A percentile compares a stretch with the other conserved stretches of the same genome.
phyloP scores from a whole-genome alignment of 2,797 vertebrate genomes.

The Cuniculus paca region DNA sequence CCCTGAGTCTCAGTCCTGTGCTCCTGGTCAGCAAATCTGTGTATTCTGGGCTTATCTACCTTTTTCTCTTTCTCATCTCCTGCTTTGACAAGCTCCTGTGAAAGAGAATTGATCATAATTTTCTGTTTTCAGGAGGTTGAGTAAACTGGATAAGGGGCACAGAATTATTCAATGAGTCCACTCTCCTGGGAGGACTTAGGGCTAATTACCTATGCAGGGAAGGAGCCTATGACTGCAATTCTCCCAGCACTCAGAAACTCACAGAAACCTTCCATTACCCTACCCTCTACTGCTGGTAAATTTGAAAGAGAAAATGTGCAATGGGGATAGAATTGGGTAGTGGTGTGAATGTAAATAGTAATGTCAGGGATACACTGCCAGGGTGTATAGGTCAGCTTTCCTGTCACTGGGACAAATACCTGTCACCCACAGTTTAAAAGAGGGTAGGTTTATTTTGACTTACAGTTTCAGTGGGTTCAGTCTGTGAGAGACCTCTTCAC shows the following conservation, averaged over 20 bases:
- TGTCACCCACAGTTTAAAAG: not conserved
- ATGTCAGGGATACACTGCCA: not conserved
- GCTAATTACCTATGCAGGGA: no score
- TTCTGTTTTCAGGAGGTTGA: not conserved
- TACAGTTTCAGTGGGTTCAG: not conserved
- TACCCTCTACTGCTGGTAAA: not conserved
- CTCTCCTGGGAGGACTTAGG: not conserved
- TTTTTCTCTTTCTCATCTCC: not conserved
- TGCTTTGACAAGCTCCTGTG: not conserved
- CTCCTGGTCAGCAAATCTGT: not conserved
- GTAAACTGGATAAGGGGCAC: no score
- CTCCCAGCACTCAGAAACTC: not conserved
- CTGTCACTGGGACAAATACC: not conserved
- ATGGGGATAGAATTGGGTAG: not conserved
- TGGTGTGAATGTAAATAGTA: not conserved
- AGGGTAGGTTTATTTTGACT: not conserved
- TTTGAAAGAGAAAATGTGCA: no score
- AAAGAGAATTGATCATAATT: no score
- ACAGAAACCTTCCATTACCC: not conserved
- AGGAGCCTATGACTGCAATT: not conserved
- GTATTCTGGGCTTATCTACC: not conserved
- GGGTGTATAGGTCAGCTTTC: not conserved
- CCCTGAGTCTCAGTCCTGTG: not conserved
- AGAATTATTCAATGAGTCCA: not conserved
- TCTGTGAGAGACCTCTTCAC: not conserved